Percentiles rank a stretch among this genome's conserved stretches.
Evolutionary conservation across 2,113 vertebrate genomes (phyloP).

Genomic region (Sylvicapra grimmia): DNA sequence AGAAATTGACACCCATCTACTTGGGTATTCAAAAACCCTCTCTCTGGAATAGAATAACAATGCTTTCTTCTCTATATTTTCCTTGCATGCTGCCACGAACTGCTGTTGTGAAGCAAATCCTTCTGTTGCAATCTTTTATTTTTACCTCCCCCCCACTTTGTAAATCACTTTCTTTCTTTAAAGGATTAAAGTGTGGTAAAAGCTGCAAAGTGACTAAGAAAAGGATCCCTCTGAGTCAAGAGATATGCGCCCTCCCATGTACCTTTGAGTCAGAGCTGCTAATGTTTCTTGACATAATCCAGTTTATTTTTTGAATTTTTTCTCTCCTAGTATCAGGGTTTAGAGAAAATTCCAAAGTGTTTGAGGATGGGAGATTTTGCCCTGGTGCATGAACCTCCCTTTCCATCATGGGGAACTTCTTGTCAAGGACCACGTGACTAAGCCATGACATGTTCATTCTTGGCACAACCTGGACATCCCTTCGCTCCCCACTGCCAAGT

Average conservation of each 20-base stretch:
- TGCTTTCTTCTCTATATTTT: constrained; percentile 57
- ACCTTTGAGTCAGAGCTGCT: constrained; percentile 53
- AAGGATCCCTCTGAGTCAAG: constrained; percentile 45
- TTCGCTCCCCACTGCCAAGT: neutral
- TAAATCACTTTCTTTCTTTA: constrained; percentile 42
- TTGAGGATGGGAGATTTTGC: neutral
- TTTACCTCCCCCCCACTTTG: constrained; percentile 43
- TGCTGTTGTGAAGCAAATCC: constrained; percentile 64
- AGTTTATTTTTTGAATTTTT: constrained; percentile 11
- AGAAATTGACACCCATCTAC: constrained; percentile 67
- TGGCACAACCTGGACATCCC: neutral
- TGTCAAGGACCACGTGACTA: neutral
- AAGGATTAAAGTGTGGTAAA: constrained; percentile 55
- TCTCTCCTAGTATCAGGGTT: neutral
- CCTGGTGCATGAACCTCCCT: neutral
- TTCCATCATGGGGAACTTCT: neutral
- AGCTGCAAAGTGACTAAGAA: constrained; percentile 56
- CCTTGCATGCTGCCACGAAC: constrained; percentile 36
- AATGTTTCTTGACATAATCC: constrained; percentile 35
- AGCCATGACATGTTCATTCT: neutral
- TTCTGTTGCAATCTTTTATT: constrained; percentile 62
- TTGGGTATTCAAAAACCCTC: constrained; percentile 54
- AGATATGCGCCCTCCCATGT: neutral
- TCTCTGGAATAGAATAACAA: constrained; percentile 51
- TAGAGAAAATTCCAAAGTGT: neutral